phyloP scores from a whole-genome alignment of 1,140 invertebrate genomes.

The Euura lappo region DNA sequence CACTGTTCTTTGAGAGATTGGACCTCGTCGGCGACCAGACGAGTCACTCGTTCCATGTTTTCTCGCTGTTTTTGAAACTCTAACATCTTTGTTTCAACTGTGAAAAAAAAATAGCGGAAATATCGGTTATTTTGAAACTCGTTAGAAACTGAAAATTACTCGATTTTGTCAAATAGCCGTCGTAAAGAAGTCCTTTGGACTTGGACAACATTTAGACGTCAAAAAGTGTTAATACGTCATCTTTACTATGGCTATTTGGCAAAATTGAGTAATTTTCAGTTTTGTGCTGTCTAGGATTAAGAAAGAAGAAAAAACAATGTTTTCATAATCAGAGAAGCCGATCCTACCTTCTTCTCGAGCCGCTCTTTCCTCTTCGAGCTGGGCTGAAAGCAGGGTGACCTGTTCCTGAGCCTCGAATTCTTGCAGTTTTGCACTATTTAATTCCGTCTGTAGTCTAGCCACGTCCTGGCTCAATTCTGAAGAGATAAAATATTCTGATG shows the following conservation, averaged over 20 bases:
- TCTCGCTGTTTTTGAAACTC: constrained; percentile 65
- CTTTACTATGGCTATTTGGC: no score
- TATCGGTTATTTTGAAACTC: no score
- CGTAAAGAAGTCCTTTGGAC: no score
- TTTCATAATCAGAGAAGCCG: neutral
- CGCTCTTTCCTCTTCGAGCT: constrained; percentile 65
- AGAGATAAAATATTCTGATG: constrained; percentile 22
- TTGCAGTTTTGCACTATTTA: constrained; percentile 67
- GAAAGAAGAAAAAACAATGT: no score
- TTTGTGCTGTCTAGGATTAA: no score
- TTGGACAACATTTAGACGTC: no score
- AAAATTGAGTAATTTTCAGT: no score
- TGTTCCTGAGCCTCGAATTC: constrained; percentile 76
- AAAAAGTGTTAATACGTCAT: no score
- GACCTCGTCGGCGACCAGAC: constrained; percentile 69
- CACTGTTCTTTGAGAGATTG: constrained; percentile 65
- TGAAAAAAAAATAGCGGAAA: neutral
- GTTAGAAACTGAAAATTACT: no score
- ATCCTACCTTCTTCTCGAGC: constrained; percentile 54
- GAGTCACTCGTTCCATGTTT: constrained; percentile 69
- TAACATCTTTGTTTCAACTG: constrained; percentile 44
- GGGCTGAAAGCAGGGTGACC: constrained; percentile 53
- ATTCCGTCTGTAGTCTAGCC: constrained; percentile 70
- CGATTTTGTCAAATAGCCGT: no score
- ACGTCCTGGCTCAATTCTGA: constrained; percentile 68